Evolutionary conservation across 2,888 invertebrate genomes (phyloP), one percentile per base, ranked within the genome.

Genomic region (Glyphotaelius pellucidus): DNA sequence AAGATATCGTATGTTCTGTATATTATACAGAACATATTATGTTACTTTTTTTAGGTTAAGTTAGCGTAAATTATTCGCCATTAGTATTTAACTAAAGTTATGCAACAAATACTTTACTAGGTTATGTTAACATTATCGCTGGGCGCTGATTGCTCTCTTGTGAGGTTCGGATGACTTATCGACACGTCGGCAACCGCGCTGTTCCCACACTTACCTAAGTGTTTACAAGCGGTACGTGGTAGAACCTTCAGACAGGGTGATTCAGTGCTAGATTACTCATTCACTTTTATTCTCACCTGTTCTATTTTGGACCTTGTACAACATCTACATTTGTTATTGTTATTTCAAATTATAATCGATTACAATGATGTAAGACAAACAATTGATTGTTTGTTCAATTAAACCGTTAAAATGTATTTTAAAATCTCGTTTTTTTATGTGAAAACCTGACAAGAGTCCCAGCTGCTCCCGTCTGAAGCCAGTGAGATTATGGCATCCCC

Each of bases 181-280:
- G 67, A 87, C 67, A 31, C 30, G 52, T 14, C 84, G 84, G 84
- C 84, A 35, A 84, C 35, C 38, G 25, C 84, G 67, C 31, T 87
- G 87, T 87, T 52, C 52, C 31, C 52, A 52, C 87, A 87, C 52
- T 87, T 52, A 87, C 52, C 52, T 52, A 52, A 52, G 87, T 87
- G 87, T 87, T 87, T 90, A 83, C 90, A 83, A 38, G 81, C 52
- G 15, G 90, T 47, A 35, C 90, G 80, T 83, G 90, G 84, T 90
- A 90, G 83, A 42, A 81, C 90, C 90, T 90, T 90, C 38, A 19
- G 15, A 83, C 38, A 32, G 32, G 19, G 83, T 25, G 83, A 38
- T 32, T 32, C 32, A 12, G 67, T 9, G n/a, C 67, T n/a, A 25
- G 7, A 67, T 67, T n/a, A 67, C 7, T 19, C 5, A 67, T 19